phyloP scores from a whole-genome alignment of 2,113 vertebrate species.

The Lates calcarifer region DNA sequence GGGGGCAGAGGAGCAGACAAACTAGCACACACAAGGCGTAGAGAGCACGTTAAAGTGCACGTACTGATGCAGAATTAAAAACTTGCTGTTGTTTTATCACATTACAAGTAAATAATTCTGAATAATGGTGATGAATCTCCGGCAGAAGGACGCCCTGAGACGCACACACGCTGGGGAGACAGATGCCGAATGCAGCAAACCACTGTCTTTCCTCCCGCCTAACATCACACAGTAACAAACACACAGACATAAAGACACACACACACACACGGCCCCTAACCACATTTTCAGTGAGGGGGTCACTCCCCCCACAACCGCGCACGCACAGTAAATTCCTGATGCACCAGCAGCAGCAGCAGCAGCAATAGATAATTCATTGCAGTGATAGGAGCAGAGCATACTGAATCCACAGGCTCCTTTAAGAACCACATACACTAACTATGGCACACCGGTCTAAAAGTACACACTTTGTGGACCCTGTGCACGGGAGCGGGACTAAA shows the following conservation, averaged over 20 bases:
- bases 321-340: slow-evolving; percentile 40
- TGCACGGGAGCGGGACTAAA: slow-evolving; percentile 5
- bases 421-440: slow-evolving; percentile 1
- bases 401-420: slow-evolving; percentile 73
- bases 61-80: background rate
- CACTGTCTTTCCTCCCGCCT: slow-evolving; percentile 55
- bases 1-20: background rate
- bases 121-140: background rate
- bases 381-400: slow-evolving; percentile 37
- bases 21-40: background rate
- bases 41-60: background rate
- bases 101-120: background rate
- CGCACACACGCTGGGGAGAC: background rate
- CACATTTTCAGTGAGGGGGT: slow-evolving; percentile 44
- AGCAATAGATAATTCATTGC: slow-evolving; percentile 62
- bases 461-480: slow-evolving; percentile 13
- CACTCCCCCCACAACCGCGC: slow-evolving; percentile 28
- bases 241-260: slow-evolving; percentile 13
- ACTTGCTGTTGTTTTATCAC: background rate
- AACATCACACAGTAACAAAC: slow-evolving; percentile 6
- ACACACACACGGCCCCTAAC: slow-evolving; percentile 19
- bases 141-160: background rate
- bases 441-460: slow-evolving; percentile 12
- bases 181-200: slow-evolving; percentile 67
- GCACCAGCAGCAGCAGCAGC: slow-evolving; percentile 60